A percentile compares a stretch with the other conserved stretches of the same genome.
Evolutionary conservation across 2,888 invertebrate species (phyloP).

Genomic region (Drosophila prolongata): DNA sequence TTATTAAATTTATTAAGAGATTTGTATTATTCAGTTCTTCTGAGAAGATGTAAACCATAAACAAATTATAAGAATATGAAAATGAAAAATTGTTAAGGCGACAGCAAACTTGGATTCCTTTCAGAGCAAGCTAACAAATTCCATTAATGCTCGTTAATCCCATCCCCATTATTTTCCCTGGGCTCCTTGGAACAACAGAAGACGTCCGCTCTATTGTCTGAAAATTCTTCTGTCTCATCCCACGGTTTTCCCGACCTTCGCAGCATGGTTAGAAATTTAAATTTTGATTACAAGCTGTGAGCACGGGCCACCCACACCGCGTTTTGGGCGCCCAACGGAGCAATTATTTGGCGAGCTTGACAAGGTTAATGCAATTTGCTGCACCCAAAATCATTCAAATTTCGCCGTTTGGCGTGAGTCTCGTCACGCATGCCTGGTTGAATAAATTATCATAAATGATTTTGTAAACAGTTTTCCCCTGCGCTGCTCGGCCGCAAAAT

Average conservation of each 20-base stretch:
- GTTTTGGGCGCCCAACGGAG: constrained; percentile 15
- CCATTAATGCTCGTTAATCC: constrained; percentile 42
- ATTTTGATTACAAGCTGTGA: constrained; percentile 29
- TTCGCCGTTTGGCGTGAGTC: constrained; percentile 16
- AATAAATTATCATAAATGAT: constrained; percentile 77
- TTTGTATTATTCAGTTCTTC: neutral
- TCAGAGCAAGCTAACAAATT: constrained; percentile 30
- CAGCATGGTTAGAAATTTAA: constrained; percentile 16
- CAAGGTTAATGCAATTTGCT: constrained; percentile 74
- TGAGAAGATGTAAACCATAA: constrained; percentile 2
- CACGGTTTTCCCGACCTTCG: constrained; percentile 38
- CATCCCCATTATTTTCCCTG: constrained; percentile 24
- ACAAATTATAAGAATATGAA: constrained; percentile 32
- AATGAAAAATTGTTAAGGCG: constrained; percentile 25
- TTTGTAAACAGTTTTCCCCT: constrained; percentile 46
- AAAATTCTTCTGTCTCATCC: constrained; percentile 19
- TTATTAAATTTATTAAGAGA: constrained; percentile 5
- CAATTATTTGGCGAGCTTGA: constrained; percentile 67
- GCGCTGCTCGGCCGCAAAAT: constrained; percentile 44
- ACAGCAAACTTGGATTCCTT: constrained; percentile 28
- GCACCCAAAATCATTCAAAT: constrained; percentile 67
- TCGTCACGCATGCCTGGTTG: constrained; percentile 66
- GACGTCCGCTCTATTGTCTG: constrained; percentile 28
- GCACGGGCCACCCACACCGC: constrained; percentile 31
- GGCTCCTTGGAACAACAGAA: neutral